phyloP scores from a whole-genome alignment of 1,140 invertebrate genomes.

The Thalassaphorura encarpata region DNA sequence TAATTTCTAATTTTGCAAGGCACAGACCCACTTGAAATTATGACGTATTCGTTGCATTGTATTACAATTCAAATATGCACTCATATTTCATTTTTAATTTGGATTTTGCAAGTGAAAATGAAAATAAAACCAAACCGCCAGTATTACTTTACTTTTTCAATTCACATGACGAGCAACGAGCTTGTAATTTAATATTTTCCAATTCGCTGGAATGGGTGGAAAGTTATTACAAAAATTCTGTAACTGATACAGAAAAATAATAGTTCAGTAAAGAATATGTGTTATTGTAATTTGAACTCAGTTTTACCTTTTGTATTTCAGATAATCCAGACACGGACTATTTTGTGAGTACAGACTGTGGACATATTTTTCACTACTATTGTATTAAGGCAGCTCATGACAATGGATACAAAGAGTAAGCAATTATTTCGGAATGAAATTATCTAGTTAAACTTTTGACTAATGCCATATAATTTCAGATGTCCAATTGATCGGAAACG shows the following conservation, averaged over 20 bases:
- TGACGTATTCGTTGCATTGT: too few relatives aligned
- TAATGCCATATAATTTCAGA: conserved; percentile 3
- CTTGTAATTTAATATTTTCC: background rate
- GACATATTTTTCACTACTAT: conserved; percentile 28
- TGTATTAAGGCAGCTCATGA: conserved; percentile 25
- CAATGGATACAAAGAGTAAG: conserved; percentile 25
- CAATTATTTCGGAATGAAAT: background rate
- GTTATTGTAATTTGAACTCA: background rate
- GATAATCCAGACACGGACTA: conserved; percentile 22
- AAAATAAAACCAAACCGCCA: too few relatives aligned
- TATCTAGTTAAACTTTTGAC: background rate
- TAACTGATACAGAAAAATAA: background rate
- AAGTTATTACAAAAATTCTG: background rate
- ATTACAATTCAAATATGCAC: too few relatives aligned
- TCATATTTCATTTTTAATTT: too few relatives aligned
- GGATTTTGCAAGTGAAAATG: too few relatives aligned
- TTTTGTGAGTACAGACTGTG: conserved; percentile 28
- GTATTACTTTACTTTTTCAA: background rate
- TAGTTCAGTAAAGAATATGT: background rate
- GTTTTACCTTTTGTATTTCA: conserved; percentile 5
- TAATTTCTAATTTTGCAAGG: too few relatives aligned
- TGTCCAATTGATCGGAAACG: conserved; percentile 26
- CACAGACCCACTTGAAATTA: too few relatives aligned
- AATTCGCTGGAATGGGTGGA: background rate
- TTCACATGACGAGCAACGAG: background rate